A percentile compares a stretch with the other conserved stretches of the same genome.
Evolutionary conservation across 2,113 vertebrate genomes (phyloP).

Genomic region (Tichodroma muraria): DNA sequence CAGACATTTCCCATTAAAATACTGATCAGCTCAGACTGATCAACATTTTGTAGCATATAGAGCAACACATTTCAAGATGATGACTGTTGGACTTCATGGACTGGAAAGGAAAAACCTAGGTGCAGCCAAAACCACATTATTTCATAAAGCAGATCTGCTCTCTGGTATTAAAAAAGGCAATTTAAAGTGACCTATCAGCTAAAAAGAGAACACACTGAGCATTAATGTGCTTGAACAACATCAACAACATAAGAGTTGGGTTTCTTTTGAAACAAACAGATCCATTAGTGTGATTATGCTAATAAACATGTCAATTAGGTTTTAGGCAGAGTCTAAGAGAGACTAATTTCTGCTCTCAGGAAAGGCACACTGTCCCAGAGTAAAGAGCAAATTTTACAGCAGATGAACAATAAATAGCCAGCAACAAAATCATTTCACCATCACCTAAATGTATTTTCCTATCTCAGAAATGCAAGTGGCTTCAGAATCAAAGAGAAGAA

Average conservation of each 20-base stretch:
- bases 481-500: conserved; percentile 10
- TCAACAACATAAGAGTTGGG: neutral
- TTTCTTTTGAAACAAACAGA: conserved; percentile 6
- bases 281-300: conserved; percentile 26
- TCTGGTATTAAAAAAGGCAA: neutral
- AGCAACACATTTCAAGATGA: neutral
- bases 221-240: conserved; percentile 14
- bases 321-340: conserved; percentile 55
- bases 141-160: neutral
- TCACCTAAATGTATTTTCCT: conserved; percentile 3
- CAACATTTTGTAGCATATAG: neutral
- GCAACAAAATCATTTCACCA: conserved; percentile 46
- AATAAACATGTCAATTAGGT: conserved; percentile 34
- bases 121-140: neutral
- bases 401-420: conserved; percentile 49
- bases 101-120: neutral
- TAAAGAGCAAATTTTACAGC: conserved; percentile 35
- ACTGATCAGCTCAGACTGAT: neutral
- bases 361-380: neutral
- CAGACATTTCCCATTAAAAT: neutral
- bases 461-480: neutral
- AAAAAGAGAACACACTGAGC: neutral
- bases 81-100: neutral
- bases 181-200: conserved; percentile 7
- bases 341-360: conserved; percentile 28